Percentiles rank a stretch among this genome's conserved stretches.
phyloP scores from a whole-genome alignment of 2,888 invertebrate species.

The Philopedon plagiatum region DNA sequence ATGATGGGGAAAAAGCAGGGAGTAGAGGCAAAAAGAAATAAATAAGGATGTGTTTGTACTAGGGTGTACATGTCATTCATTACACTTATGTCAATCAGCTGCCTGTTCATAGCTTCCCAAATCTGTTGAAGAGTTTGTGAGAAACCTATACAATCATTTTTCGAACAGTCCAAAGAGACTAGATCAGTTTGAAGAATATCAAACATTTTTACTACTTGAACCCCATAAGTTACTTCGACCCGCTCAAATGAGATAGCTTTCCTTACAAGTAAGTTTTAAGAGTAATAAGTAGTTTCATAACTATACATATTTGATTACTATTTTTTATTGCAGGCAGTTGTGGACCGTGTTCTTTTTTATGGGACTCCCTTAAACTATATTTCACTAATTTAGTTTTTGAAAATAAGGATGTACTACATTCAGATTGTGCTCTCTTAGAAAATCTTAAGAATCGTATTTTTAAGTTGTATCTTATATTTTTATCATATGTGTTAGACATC shows the following conservation, averaged over 20 bases:
- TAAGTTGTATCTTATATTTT: conserved; percentile 20
- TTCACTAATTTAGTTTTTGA: conserved; percentile 5
- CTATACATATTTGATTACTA: conserved; percentile 1
- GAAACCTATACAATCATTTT: conserved; percentile 13
- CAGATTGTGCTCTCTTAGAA: conserved; percentile 18
- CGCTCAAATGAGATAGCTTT: conserved; percentile 13
- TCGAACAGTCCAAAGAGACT: conserved; percentile 17
- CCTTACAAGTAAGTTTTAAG: conserved; percentile 10
- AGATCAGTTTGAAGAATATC: conserved; percentile 1
- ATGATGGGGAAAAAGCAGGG: conserved; percentile 20
- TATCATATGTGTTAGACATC: conserved; percentile 17
- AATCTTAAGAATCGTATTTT: conserved; percentile 3
- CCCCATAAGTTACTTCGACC: conserved; percentile 11
- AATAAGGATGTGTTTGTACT: conserved; percentile 37
- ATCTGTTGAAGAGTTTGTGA: conserved; percentile 16
- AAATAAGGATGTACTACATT: conserved; percentile 10
- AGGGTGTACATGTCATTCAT: conserved; percentile 34
- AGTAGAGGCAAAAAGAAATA: conserved; percentile 34
- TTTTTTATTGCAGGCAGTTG: conserved; percentile 10
- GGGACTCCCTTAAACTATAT: conserved; percentile 23
- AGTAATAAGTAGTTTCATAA: not conserved
- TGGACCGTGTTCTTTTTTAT: conserved; percentile 13
- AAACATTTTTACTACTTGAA: conserved; percentile 12
- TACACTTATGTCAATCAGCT: conserved; percentile 23
- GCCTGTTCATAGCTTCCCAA: conserved; percentile 19